A percentile compares a stretch with the other conserved stretches of the same genome.
These are phyloP conservation scores for Chaunax sp. DNA, from an alignment of 2,797 vertebrate species.

Conservation along the genomic window DNA sequence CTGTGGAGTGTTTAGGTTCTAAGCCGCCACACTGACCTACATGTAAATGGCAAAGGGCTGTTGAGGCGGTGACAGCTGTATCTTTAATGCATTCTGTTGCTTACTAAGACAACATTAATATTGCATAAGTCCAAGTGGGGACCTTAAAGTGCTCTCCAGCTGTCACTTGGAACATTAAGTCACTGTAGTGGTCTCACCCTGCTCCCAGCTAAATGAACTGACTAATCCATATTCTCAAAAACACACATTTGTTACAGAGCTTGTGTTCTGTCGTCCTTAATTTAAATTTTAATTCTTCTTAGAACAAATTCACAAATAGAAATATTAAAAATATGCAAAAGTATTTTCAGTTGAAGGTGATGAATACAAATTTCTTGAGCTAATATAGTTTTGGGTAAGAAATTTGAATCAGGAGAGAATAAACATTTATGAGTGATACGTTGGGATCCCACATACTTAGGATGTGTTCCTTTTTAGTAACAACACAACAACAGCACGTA, in stretches of 20 bases:
- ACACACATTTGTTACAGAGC: constrained; percentile 12
- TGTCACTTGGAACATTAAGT: constrained; percentile 54
- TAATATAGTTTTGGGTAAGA: no score
- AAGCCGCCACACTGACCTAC: constrained; percentile 45
- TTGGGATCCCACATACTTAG: no score
- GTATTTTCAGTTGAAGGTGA: neutral
- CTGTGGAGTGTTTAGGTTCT: no score
- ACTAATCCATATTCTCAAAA: constrained; percentile 7
- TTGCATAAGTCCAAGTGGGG: constrained; percentile 55
- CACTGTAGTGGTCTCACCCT: constrained; percentile 20
- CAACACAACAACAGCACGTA: no score
- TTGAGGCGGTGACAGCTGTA: constrained; percentile 41
- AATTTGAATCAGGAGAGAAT: no score
- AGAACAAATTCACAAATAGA: no score
- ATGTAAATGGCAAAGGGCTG: constrained; percentile 33
- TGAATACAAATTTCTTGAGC: no score
- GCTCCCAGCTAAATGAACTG: constrained; percentile 23
- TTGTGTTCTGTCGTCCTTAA: neutral
- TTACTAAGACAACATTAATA: constrained; percentile 66
- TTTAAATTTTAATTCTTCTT: neutral
- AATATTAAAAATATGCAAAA: neutral
- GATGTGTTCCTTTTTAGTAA: no score
- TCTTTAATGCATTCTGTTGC: constrained; percentile 60
- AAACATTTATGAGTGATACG: no score
- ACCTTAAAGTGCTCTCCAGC: constrained; percentile 62